phyloP scores from a whole-genome alignment of 1,140 invertebrate genomes.

The Cheumatopsyche charites region DNA sequence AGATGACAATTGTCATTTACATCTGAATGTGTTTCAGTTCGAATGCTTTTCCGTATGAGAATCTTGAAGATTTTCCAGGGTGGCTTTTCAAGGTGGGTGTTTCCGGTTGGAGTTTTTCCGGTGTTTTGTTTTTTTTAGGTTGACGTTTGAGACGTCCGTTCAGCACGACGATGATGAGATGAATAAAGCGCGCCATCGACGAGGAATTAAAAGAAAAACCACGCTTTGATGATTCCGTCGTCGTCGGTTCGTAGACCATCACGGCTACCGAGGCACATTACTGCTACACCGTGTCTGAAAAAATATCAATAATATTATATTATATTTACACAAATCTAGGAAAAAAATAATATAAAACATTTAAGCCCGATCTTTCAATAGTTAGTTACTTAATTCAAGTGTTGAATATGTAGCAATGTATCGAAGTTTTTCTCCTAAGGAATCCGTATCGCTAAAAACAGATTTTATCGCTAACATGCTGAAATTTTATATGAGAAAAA shows the following conservation, averaged over 20 bases:
- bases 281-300: too few species aligned
- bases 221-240: conserved; percentile 33
- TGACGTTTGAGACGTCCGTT: neutral
- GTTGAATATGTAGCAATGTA: too few species aligned
- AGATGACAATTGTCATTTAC: conserved; percentile 47
- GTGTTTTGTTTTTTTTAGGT: neutral
- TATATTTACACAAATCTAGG: too few species aligned
- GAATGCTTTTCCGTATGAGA: conserved; percentile 46
- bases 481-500: too few species aligned
- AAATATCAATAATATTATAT: too few species aligned
- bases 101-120: neutral
- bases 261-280: conserved; percentile 14
- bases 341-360: too few species aligned
- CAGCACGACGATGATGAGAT: neutral
- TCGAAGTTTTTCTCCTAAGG: too few species aligned
- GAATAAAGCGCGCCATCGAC: conserved; percentile 24
- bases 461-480: too few species aligned
- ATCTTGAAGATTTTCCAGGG: conserved; percentile 50
- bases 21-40: conserved; percentile 39
- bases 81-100: neutral
- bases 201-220: conserved; percentile 30
- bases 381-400: too few species aligned
- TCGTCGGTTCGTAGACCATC: conserved; percentile 34
- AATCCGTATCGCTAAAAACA: too few species aligned
- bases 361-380: too few species aligned